Conservation (phyloP, 2,888 invertebrate species). For the Scaptomyza cyrtandrae region DNA sequence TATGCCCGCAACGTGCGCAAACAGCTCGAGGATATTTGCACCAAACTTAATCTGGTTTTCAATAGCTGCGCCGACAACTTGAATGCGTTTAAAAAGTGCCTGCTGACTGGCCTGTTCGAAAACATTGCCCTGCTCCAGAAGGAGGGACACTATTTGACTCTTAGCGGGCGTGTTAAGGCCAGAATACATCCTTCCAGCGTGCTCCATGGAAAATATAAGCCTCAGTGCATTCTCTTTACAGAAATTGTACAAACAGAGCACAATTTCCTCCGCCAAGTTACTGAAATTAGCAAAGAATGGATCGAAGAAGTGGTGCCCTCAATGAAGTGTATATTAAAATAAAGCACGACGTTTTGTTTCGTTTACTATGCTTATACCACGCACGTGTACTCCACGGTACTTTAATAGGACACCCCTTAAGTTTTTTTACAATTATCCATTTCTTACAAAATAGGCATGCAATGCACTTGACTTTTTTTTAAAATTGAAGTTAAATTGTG, state of each 20-base stretch:
- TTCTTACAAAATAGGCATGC: too few relatives aligned
- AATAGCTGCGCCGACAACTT: conserved; percentile 88
- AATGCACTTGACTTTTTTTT: too few relatives aligned
- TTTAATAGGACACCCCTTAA: too few relatives aligned
- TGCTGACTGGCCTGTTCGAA: conserved; percentile 92
- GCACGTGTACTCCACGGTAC: too few relatives aligned
- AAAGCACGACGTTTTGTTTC: conserved; percentile 29
- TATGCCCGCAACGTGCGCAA: conserved; percentile 92
- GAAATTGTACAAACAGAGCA: conserved; percentile 95
- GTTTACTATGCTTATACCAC: too few relatives aligned
- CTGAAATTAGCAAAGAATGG: conserved; percentile 93
- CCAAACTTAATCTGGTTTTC: conserved; percentile 86
- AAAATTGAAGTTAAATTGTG: too few relatives aligned
- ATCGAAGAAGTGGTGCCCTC: conserved; percentile 87
- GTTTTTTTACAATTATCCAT: too few relatives aligned
- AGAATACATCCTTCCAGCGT: conserved; percentile 93
- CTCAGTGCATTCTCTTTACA: conserved; percentile 91
- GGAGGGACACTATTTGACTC: conserved; percentile 89
- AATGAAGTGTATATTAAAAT: conserved; percentile 69
- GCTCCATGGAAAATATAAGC: conserved; percentile 86
- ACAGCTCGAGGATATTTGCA: conserved; percentile 91
- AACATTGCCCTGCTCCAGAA: conserved; percentile 93
- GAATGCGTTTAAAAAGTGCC: conserved; percentile 90
- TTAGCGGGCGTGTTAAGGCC: conserved; percentile 88
- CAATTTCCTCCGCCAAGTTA: conserved; percentile 91